These are phyloP conservation scores for Planiliza haematocheilus DNA, from an alignment of 2,113 vertebrate genomes.

Conservation along the genomic window DNA sequence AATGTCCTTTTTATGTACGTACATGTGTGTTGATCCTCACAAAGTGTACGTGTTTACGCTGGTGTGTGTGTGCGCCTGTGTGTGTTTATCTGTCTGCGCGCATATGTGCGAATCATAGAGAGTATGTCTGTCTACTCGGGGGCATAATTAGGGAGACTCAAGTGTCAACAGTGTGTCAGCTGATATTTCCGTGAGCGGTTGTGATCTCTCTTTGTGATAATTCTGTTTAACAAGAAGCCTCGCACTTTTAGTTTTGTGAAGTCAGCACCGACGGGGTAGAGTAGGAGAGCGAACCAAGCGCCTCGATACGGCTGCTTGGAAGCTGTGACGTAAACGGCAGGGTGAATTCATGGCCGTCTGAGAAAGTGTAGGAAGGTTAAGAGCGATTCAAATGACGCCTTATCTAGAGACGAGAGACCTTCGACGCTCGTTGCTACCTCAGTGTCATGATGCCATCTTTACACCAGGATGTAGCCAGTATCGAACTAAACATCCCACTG, in stretches of 20 bases:
- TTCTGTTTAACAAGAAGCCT: slow-evolving; percentile 22
- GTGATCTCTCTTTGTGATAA: slow-evolving; percentile 2
- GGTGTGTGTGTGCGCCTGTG: background rate
- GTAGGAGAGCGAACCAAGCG: background rate
- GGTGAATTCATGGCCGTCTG: no score
- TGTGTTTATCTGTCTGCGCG: slow-evolving; percentile 14
- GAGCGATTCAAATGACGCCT: no score
- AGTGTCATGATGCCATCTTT: no score
- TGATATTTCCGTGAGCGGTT: slow-evolving; percentile 22
- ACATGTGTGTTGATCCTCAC: background rate
- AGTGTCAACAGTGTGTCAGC: slow-evolving; percentile 35
- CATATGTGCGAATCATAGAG: slow-evolving; percentile 18
- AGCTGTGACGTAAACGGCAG: background rate
- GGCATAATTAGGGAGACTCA: slow-evolving; percentile 52
- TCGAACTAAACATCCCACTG: no score
- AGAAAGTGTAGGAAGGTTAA: no score
- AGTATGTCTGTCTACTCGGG: slow-evolving; percentile 7
- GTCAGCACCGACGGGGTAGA: slow-evolving; percentile 4
- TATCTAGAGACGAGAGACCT: no score
- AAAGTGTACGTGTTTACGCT: background rate
- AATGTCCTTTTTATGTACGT: background rate
- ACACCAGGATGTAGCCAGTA: no score
- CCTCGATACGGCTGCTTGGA: no score
- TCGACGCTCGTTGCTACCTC: no score
- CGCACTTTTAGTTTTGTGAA: slow-evolving; percentile 8